Conservation (phyloP, 2,113 vertebrate species). For the Reinhardtius hippoglossoides region DNA sequence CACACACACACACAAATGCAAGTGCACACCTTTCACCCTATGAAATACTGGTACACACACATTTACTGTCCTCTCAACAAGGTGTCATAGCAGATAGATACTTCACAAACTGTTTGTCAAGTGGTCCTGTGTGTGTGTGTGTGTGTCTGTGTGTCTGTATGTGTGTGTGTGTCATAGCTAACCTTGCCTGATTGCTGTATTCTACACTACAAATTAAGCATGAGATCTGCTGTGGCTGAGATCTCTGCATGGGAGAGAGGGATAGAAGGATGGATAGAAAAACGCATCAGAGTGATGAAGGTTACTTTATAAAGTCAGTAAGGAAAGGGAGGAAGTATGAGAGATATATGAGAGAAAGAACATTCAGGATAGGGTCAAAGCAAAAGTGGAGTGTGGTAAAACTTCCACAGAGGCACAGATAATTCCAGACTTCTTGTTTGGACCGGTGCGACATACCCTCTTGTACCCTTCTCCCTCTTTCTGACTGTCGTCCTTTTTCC, state of each 20-base stretch:
- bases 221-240: slow-evolving; percentile 54
- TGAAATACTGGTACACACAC: slow-evolving; percentile 6
- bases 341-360: not conserved
- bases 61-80: slow-evolving; percentile 35
- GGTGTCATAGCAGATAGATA: slow-evolving; percentile 53
- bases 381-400: not conserved
- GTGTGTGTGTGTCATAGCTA: slow-evolving; percentile 34
- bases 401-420: not conserved
- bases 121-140: slow-evolving; percentile 40
- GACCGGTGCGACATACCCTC: too few relatives aligned
- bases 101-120: slow-evolving; percentile 45
- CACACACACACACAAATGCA: slow-evolving; percentile 29
- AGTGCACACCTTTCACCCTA: slow-evolving; percentile 24
- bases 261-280: not conserved
- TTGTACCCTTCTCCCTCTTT: not conserved
- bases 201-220: slow-evolving; percentile 51
- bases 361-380: not conserved
- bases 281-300: not conserved
- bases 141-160: slow-evolving; percentile 7
- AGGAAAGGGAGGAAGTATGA: not conserved
- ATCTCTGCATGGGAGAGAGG: slow-evolving; percentile 12
- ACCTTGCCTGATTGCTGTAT: slow-evolving; percentile 59
- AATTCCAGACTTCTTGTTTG: not conserved
- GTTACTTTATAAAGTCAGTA: too few relatives aligned
- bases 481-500: too few relatives aligned